A percentile compares a stretch with the other conserved stretches of the same genome.
Conservation (phyloP, 2,113 vertebrate genomes). For the Polypterus senegalus region DNA sequence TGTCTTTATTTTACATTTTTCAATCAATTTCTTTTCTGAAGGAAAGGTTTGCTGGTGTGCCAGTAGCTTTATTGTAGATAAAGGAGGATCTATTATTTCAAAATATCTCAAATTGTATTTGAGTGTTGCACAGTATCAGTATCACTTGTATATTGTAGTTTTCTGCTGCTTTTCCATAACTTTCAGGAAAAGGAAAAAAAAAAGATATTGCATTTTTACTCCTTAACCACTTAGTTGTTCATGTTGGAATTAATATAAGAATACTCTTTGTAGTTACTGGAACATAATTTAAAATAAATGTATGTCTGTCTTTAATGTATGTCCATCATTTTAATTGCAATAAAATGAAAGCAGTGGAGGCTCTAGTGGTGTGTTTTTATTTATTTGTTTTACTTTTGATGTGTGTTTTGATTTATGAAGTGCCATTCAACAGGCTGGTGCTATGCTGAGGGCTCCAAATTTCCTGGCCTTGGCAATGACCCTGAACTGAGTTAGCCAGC, state of each 20-base stretch:
- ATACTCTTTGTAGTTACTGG: conserved; percentile 45
- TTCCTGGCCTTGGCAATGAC: too few relatives aligned
- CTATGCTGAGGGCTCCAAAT: too few relatives aligned
- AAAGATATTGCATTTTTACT: conserved; percentile 30
- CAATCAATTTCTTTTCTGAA: conserved; percentile 18
- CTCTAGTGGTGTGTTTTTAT: conserved; percentile 14
- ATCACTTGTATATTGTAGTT: conserved; percentile 34
- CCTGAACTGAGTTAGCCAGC: too few relatives aligned
- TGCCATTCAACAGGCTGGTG: too few relatives aligned
- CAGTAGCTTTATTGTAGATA: conserved; percentile 24
- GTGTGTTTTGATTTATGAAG: too few relatives aligned
- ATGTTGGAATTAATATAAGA: conserved; percentile 39
- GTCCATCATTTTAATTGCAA: conserved; percentile 50
- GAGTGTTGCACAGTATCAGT: conserved; percentile 45
- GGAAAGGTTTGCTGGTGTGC: conserved; percentile 22
- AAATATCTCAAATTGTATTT: conserved; percentile 25
- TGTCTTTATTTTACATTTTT: conserved; percentile 20
- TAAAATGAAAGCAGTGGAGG: conserved; percentile 43
- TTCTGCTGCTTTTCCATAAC: conserved; percentile 38
- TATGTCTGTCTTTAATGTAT: conserved; percentile 38
- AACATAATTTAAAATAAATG: conserved; percentile 49
- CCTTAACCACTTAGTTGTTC: conserved; percentile 36
- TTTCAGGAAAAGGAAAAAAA: conserved; percentile 31
- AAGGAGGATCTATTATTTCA: conserved; percentile 24
- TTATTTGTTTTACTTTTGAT: too few relatives aligned